Evolutionary conservation across 2,113 vertebrate genomes (phyloP).

Genomic region (Nanger granti): DNA sequence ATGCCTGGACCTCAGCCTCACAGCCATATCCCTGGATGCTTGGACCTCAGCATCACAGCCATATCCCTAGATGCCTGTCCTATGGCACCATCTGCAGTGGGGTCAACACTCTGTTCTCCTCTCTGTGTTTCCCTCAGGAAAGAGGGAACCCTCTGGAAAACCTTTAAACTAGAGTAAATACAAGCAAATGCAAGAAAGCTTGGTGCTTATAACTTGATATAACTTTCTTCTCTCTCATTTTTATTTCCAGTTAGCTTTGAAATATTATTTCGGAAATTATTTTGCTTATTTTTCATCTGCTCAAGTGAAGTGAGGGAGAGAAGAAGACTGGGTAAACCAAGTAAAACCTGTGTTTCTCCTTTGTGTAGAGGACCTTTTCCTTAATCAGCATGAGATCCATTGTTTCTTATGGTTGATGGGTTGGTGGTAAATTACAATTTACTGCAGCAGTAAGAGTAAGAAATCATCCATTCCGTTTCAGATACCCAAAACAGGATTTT

Average conservation of each 20-base stretch:
- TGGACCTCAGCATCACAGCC: no score
- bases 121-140: no score
- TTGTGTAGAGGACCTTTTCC: neutral
- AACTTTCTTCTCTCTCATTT: conserved; percentile 3
- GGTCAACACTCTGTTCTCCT: neutral
- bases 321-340: neutral
- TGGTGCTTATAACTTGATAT: neutral
- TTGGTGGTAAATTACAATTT: conserved; percentile 11
- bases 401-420: neutral
- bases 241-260: neutral
- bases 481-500: neutral
- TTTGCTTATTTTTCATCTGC: neutral
- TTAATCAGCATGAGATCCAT: neutral
- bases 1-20: no score
- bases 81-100: neutral
- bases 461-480: neutral
- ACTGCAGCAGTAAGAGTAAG: neutral
- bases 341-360: neutral
- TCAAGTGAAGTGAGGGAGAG: neutral
- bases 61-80: no score
- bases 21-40: no score
- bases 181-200: neutral
- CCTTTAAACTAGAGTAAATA: neutral
- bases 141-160: neutral
- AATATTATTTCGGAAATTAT: neutral